Conservation (phyloP, 2,888 invertebrate genomes). For the Euphydryas editha region DNA sequence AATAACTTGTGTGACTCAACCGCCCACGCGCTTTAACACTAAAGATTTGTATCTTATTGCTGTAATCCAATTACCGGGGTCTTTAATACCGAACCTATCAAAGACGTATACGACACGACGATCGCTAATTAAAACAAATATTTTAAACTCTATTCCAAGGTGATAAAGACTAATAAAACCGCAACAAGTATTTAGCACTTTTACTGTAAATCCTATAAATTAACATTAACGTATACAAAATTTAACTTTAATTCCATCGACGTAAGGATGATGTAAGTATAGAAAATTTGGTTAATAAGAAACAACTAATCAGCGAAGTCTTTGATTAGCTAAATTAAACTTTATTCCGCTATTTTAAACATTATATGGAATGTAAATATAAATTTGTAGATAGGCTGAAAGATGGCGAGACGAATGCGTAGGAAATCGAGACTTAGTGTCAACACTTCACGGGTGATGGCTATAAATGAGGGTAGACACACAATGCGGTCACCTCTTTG, state of each 20-base stretch:
- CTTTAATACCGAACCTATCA: constrained; percentile 38
- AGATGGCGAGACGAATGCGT: constrained; percentile 70
- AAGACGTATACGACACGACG: constrained; percentile 20
- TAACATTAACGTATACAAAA: background rate
- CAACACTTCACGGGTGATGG: constrained; percentile 74
- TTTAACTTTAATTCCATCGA: constrained; percentile 17
- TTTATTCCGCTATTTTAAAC: constrained; percentile 42
- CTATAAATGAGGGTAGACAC: constrained; percentile 46
- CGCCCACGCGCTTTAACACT: constrained; percentile 35
- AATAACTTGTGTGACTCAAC: constrained; percentile 33
- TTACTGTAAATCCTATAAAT: constrained; percentile 14
- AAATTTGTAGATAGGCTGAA: constrained; percentile 60
- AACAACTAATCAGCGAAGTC: constrained; percentile 7
- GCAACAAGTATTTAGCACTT: constrained; percentile 15
- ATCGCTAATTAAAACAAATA: constrained; percentile 45
- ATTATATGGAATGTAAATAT: constrained; percentile 25
- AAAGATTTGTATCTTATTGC: constrained; percentile 39
- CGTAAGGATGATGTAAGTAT: constrained; percentile 27
- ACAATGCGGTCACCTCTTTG: constrained; percentile 43
- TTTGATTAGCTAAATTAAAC: constrained; percentile 44
- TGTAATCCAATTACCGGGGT: constrained; percentile 38
- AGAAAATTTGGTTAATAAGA: constrained; percentile 14
- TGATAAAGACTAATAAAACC: background rate
- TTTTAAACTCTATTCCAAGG: constrained; percentile 42
- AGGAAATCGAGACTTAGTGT: constrained; percentile 79